phyloP scores from a whole-genome alignment of 2,113 vertebrate genomes.

The Ochotona curzoniae region DNA sequence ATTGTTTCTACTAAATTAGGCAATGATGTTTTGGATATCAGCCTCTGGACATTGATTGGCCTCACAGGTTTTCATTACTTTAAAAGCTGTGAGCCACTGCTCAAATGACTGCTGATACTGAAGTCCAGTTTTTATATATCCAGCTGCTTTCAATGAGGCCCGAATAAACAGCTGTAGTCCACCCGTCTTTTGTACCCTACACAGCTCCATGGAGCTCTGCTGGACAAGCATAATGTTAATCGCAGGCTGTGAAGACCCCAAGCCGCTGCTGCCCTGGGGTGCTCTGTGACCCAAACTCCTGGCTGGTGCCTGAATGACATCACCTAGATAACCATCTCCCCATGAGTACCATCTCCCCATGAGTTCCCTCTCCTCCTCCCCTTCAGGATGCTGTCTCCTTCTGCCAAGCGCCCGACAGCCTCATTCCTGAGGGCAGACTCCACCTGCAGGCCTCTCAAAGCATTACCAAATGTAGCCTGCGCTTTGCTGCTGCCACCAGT shows the following conservation, averaged over 20 bases:
- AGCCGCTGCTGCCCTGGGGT: neutral
- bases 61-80: neutral
- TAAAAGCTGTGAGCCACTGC: neutral
- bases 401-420: neutral
- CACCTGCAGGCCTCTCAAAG: neutral
- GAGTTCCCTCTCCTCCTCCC: neutral
- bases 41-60: neutral
- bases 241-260: neutral
- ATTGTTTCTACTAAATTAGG: neutral
- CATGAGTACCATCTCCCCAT: neutral
- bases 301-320: neutral
- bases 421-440: neutral
- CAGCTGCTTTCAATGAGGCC: neutral
- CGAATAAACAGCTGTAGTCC: neutral
- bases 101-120: neutral
- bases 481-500: conserved; percentile 14
- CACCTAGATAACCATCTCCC: neutral
- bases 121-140: neutral
- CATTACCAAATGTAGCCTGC: neutral
- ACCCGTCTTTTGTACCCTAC: neutral
- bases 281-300: neutral
- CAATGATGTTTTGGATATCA: neutral
- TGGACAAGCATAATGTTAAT: neutral
- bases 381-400: neutral
- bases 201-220: neutral